phyloP scores from a whole-genome alignment of 2,797 vertebrate genomes.

The Chanos chanos region DNA sequence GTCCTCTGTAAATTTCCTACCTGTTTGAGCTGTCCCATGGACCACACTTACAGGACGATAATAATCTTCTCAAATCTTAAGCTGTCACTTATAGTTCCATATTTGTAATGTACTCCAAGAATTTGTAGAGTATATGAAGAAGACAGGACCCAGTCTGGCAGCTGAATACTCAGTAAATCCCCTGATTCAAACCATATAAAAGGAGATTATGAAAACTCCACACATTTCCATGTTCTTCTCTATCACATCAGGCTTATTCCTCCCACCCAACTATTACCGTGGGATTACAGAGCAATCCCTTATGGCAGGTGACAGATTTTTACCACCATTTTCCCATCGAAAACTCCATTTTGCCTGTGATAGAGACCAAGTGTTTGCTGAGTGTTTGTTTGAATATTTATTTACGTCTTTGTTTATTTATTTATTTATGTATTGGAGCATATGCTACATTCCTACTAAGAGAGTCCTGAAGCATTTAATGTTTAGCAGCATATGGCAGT shows the following conservation, averaged over 20 bases:
- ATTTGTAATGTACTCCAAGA: too few relatives aligned
- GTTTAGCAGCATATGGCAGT: constrained; percentile 20
- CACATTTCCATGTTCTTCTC: constrained; percentile 18
- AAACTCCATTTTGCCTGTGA: not conserved
- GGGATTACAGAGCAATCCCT: constrained; percentile 14
- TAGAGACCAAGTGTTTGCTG: not conserved
- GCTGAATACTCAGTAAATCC: constrained; percentile 16
- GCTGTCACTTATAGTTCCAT: too few relatives aligned
- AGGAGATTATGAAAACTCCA: constrained; percentile 30
- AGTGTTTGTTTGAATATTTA: too few relatives aligned
- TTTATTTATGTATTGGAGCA: too few relatives aligned
- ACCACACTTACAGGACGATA: too few relatives aligned
- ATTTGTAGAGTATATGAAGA: too few relatives aligned
- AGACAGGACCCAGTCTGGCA: too few relatives aligned
- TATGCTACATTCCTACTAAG: too few relatives aligned
- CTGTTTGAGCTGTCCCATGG: too few relatives aligned
- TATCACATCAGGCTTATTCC: constrained; percentile 22
- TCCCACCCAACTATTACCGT: constrained; percentile 21
- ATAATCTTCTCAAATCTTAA: too few relatives aligned
- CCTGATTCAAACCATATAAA: constrained; percentile 41
- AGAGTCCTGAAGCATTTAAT: constrained; percentile 7
- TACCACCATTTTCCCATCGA: constrained; percentile 16
- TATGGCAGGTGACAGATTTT: constrained; percentile 17
- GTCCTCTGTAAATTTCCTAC: too few relatives aligned
- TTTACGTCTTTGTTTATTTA: too few relatives aligned